Base-by-base conservation (phyloP, 1,140 invertebrate genomes). In the Pinna nobilis region DNA sequence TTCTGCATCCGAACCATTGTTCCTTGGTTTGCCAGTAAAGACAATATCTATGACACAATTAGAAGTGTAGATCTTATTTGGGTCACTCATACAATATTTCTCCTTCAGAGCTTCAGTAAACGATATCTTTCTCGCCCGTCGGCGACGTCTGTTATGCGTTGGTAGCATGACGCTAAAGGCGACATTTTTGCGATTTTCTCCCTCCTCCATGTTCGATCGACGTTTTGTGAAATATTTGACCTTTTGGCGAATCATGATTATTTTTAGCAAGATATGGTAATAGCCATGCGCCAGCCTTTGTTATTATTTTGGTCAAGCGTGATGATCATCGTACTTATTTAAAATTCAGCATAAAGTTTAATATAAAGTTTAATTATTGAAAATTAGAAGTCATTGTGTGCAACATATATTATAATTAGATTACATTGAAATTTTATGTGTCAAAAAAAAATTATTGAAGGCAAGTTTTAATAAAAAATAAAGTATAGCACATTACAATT, bases 41-140 rank as follows among this genome's bases (percentile, higher is more conserved):
- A 78, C 75, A 28, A 85, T 81, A 39, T 81, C 50, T 2, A 80
- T 75, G 37, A 74, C 47, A 64, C 77, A 80, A 7, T 74, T 77
- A 37, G 63, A 78, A 18, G 53, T 66, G 28, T 63, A 64, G 13
- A 74, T 68, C 20, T 80, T 59, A 23, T 66, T 28, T 20, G 25
- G 47, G 4, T 79, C 77, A 3, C 65, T 65, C 11, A 49, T 64
- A 55, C 82, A 82, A 55, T 85, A 85, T 69, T 85, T 85, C 28
- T 85, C 82, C 50, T 73, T 74, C 35, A 85, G 49, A 28, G 83
- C 83, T 49, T 83, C 82, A 7, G 78, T 80, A 55, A 85, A 85
- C 3, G 82, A 83, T 55, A 75, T 82, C 20, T 71, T 74, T 68
- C 70, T 65, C 18, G 44, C 35, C 39, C 47, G 59, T 44, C 44